Evolutionary conservation across 2,888 invertebrate genomes (phyloP).

Genomic region (Amphipyra tragopoginis): DNA sequence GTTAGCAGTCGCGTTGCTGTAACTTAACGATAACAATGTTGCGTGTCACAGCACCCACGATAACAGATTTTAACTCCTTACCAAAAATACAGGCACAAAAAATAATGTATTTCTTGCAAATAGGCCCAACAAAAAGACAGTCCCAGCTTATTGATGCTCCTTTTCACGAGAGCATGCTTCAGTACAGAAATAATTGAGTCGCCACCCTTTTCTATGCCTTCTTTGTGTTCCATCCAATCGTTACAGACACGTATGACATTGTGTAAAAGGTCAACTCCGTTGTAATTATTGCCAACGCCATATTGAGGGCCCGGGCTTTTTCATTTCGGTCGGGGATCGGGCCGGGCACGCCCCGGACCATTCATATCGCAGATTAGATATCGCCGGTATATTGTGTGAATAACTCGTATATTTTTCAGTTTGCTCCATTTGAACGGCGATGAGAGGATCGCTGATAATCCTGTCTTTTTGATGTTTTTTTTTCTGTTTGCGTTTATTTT

Average conservation of each 20-base stretch:
- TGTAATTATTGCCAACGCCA: constrained; percentile 68
- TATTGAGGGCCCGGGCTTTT: constrained; percentile 67
- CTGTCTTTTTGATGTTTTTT: constrained; percentile 46
- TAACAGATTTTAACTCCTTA: too few species aligned
- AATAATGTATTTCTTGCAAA: constrained; percentile 24
- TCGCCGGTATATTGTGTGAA: constrained; percentile 61
- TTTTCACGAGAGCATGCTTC: constrained; percentile 25
- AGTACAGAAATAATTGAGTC: constrained; percentile 55
- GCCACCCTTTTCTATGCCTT: constrained; percentile 46
- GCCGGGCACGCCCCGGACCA: constrained; percentile 55
- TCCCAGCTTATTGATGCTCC: constrained; percentile 14
- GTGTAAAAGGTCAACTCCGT: constrained; percentile 60
- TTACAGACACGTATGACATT: constrained; percentile 61
- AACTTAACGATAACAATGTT: too few species aligned
- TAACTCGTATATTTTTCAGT: constrained; percentile 59
- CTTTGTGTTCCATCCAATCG: constrained; percentile 52
- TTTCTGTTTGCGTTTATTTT: constrained; percentile 32
- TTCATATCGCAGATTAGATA: constrained; percentile 75
- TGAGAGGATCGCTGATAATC: constrained; percentile 52
- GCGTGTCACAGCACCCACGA: too few species aligned
- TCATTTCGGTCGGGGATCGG: constrained; percentile 59
- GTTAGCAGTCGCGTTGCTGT: too few species aligned
- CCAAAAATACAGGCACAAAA: constrained; percentile 1
- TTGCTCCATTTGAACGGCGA: constrained; percentile 31
- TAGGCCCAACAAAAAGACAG: constrained; percentile 23